Percentiles rank a stretch among this genome's conserved stretches.
phyloP scores from a whole-genome alignment of 2,797 vertebrate genomes.

The Pantherophis vulpinus region DNA sequence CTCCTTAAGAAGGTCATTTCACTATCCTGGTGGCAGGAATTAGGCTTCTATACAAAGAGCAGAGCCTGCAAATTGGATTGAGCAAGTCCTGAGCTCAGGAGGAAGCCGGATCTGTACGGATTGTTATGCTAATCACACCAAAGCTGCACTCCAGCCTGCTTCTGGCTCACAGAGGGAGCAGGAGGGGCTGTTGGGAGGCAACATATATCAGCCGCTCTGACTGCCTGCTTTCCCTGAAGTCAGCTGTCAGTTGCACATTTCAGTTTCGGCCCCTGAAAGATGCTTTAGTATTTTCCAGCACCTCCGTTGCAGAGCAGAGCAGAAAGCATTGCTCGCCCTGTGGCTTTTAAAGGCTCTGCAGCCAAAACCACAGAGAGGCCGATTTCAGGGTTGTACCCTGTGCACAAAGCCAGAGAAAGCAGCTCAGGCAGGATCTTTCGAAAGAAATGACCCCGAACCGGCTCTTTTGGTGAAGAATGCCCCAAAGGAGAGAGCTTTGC shows the following conservation, averaged over 20 bases:
- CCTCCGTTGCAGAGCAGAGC: background rate
- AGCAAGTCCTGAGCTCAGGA: slow-evolving; percentile 69
- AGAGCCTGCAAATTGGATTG: slow-evolving; percentile 77
- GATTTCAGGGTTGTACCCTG: background rate
- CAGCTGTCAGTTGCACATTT: slow-evolving; percentile 20
- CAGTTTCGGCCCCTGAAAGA: background rate
- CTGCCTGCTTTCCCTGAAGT: background rate
- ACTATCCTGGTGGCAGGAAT: slow-evolving; percentile 68
- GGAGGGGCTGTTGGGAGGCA: background rate
- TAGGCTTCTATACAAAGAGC: slow-evolving; percentile 78
- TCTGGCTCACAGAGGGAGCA: slow-evolving; percentile 58
- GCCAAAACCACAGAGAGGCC: background rate
- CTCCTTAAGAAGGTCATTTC: slow-evolving; percentile 75
- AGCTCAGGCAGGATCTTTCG: background rate
- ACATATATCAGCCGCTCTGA: background rate
- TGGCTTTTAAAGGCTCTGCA: background rate
- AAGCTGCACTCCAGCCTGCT: slow-evolving; percentile 73
- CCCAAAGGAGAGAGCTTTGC: background rate
- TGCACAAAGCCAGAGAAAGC: background rate
- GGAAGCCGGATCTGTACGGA: slow-evolving; percentile 71
- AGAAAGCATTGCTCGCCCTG: background rate
- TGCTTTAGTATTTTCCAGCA: background rate
- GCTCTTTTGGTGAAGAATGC: background rate
- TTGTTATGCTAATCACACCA: slow-evolving; percentile 80
- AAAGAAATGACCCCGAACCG: background rate